Percentiles rank a stretch among this genome's conserved stretches.
phyloP scores from a whole-genome alignment of 2,888 invertebrate species.

The Nipponacmea schrenckii region DNA sequence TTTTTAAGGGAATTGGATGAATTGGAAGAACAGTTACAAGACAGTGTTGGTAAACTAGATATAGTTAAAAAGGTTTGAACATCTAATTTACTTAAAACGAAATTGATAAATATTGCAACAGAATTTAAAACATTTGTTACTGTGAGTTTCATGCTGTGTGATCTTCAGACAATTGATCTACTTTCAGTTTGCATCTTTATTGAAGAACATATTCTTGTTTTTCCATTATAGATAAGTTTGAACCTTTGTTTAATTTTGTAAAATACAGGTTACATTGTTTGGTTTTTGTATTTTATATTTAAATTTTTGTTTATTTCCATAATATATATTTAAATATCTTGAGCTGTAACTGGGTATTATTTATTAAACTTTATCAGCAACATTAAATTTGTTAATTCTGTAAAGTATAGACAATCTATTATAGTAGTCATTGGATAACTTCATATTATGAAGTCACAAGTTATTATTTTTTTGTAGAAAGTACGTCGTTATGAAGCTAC shows the following conservation, averaged over 20 bases:
- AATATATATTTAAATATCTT: too few species aligned
- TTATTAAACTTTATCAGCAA: too few species aligned
- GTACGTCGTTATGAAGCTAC: slow-evolving; percentile 55
- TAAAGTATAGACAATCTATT: background rate
- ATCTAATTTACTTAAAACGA: background rate
- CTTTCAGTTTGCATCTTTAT: background rate
- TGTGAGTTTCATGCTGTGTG: too few species aligned
- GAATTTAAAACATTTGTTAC: background rate
- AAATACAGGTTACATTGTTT: background rate
- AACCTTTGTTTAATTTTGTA: background rate
- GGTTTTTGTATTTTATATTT: too few species aligned
- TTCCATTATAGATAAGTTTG: too few species aligned
- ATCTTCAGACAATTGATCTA: too few species aligned
- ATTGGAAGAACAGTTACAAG: slow-evolving; percentile 47
- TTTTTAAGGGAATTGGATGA: slow-evolving; percentile 57
- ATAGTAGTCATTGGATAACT: background rate
- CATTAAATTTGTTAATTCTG: background rate
- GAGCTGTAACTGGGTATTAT: too few species aligned
- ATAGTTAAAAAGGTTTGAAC: slow-evolving; percentile 48
- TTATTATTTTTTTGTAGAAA: slow-evolving; percentile 37
- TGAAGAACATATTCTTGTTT: background rate
- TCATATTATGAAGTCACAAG: too few species aligned
- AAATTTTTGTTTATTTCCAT: too few species aligned
- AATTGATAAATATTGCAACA: too few species aligned
- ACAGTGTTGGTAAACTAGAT: slow-evolving; percentile 58